Base-by-base conservation (phyloP, 2,888 invertebrate genomes). In the Polylopha cassiicola region DNA sequence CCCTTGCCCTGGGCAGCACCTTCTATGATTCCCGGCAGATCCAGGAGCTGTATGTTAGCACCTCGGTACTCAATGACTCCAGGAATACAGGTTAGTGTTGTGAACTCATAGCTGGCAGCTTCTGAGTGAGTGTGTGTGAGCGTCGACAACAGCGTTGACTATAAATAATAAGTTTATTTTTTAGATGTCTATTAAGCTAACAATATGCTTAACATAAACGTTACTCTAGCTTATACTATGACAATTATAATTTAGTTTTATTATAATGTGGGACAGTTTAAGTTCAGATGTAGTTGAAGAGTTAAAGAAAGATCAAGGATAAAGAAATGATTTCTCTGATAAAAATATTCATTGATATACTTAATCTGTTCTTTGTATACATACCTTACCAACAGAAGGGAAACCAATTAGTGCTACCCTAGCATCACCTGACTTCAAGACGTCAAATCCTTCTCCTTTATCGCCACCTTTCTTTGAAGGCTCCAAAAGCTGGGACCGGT, bases 11-110 rank as follows among this genome's bases (percentile, higher is more conserved):
- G 98, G 1, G 99, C 93, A 48, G 99, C 99, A 43, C 99, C 99
- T 88, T 99, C 99, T 73, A 99, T 99, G 72, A 99, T 99, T 69
- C 99, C 99, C 41, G 99, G 99, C 70, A 99, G 89, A 90, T 99
- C 99, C 0, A 99, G 90, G 47, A 99, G 87, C 73, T 99, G 99
- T 70, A 99, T 99, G 69, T 98, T 98, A 20, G 99, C 99, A 26
- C 99, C 99, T 68, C 98, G 95, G 73, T 99, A 98, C 71, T 98
- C 95, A 50, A 99, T 98, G 1, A 99, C 99, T 33, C 99, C 99
- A 2, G 99, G 99, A 62, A 99, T 99, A 77, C 99, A 99, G 4
- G 99, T 99, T 42, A 99, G 86, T 0, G 99, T 99, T 47, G 99
- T 99, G 77, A 99, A 99, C 82, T 99, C 99, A 75, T 99, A 99